Conservation (phyloP, 2,797 vertebrate species). For the Smutsia temminckii region DNA sequence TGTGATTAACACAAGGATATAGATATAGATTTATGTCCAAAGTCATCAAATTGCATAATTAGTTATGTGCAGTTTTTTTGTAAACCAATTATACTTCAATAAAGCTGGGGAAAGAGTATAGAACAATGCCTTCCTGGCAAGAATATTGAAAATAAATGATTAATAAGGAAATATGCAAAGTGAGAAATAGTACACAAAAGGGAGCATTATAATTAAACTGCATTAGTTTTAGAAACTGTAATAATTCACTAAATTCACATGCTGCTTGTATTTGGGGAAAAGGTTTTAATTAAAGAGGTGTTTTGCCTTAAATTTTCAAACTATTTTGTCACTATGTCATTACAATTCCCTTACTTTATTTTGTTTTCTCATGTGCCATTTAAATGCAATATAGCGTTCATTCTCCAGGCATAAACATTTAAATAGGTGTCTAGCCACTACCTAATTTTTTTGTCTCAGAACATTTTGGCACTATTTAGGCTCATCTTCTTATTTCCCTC, state of each 20-base stretch:
- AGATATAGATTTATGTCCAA: not conserved
- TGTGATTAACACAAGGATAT: not conserved
- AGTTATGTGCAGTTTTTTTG: not conserved
- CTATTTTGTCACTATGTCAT: not conserved
- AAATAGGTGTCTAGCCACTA: constrained; percentile 40
- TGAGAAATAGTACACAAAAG: not conserved
- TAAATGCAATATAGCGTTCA: constrained; percentile 5
- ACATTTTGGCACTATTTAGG: constrained; percentile 27
- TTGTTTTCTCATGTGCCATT: not conserved
- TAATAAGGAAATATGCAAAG: not conserved
- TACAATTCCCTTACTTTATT: not conserved
- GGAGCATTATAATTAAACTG: constrained; percentile 9
- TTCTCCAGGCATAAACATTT: constrained; percentile 22
- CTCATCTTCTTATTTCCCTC: constrained; percentile 45
- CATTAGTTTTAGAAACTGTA: constrained; percentile 34
- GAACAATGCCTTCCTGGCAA: not conserved
- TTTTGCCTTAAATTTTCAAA: constrained; percentile 41
- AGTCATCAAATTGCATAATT: not conserved
- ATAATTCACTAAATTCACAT: constrained; percentile 21
- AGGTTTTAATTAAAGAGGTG: constrained; percentile 11
- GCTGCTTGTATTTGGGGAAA: not conserved
- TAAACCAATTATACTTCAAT: not conserved
- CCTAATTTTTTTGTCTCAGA: constrained; percentile 39
- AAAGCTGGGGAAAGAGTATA: not conserved
- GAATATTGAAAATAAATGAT: not conserved